Percentiles rank a stretch among this genome's conserved stretches.
Evolutionary conservation across 2,113 vertebrate genomes (phyloP).

Genomic region (Pholis gunnellus): DNA sequence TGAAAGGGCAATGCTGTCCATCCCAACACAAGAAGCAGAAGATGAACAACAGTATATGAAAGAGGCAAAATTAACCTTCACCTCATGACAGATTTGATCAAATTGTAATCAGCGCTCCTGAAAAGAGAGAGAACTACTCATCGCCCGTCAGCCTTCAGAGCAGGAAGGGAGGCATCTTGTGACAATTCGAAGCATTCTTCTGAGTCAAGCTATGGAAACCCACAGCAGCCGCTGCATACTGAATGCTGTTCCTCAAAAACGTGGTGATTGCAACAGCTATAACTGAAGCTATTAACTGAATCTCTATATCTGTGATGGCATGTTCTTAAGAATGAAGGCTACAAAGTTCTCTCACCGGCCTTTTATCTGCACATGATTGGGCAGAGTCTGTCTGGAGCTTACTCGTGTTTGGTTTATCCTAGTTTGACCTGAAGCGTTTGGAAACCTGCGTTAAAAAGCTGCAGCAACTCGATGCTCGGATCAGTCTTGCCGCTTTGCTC

Average conservation of each 20-base stretch:
- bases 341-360: constrained; percentile 8
- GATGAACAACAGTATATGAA: not conserved
- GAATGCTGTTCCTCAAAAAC: not conserved
- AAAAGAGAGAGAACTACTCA: not conserved
- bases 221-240: not conserved
- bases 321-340: constrained; percentile 39
- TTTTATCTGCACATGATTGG: constrained; percentile 67
- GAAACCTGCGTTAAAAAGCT: constrained; percentile 16
- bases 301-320: not conserved
- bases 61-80: not conserved
- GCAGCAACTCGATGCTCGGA: constrained; percentile 7
- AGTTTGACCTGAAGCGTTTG: constrained; percentile 34
- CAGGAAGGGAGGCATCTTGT: not conserved
- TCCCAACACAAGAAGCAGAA: not conserved
- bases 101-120: not conserved
- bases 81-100: not conserved
- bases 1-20: not conserved
- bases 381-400: constrained; percentile 52
- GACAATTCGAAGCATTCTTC: constrained; percentile 6
- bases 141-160: not conserved
- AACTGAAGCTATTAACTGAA: not conserved
- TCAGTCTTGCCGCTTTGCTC: constrained; percentile 24
- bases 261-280: not conserved
- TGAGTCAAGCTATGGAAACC: not conserved
- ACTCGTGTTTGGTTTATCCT: constrained; percentile 62